A percentile compares a stretch with the other conserved stretches of the same genome.
Evolutionary conservation across 2,113 vertebrate species (phyloP).

Genomic region (Phasianus colchicus): DNA sequence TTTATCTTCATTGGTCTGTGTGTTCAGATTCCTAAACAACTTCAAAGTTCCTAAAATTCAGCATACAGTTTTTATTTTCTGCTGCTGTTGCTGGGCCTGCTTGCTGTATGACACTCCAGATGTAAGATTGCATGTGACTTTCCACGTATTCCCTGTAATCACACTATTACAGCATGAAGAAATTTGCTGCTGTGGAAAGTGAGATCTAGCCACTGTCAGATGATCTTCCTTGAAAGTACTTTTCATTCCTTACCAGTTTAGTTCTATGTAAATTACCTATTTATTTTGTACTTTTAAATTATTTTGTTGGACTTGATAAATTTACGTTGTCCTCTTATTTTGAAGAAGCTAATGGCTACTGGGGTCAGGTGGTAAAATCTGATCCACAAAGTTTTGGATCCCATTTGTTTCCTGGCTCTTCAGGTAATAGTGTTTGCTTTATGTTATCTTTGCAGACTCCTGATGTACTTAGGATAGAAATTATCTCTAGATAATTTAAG

Average conservation of each 20-base stretch:
- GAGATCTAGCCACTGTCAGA: neutral
- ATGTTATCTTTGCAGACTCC: neutral
- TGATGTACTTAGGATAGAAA: neutral
- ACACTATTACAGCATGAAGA: neutral
- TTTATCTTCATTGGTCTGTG: neutral
- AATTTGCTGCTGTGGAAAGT: neutral
- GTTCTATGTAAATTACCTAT: neutral
- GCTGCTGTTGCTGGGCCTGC: neutral
- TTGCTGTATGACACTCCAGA: neutral
- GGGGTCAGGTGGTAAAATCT: neutral
- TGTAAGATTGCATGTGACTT: neutral
- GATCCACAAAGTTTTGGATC: neutral
- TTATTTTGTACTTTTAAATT: neutral
- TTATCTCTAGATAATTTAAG: neutral
- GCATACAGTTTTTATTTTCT: neutral
- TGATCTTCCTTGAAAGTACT: neutral
- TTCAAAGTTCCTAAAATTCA: neutral
- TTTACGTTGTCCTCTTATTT: neutral
- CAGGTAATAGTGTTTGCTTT: neutral
- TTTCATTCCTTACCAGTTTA: neutral
- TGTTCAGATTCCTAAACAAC: neutral
- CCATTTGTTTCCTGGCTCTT: neutral
- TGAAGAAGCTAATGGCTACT: neutral
- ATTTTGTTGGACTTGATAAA: neutral
- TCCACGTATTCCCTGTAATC: neutral